phyloP scores from a whole-genome alignment of 2,797 vertebrate species.

The Parotocinclus haroldoi region DNA sequence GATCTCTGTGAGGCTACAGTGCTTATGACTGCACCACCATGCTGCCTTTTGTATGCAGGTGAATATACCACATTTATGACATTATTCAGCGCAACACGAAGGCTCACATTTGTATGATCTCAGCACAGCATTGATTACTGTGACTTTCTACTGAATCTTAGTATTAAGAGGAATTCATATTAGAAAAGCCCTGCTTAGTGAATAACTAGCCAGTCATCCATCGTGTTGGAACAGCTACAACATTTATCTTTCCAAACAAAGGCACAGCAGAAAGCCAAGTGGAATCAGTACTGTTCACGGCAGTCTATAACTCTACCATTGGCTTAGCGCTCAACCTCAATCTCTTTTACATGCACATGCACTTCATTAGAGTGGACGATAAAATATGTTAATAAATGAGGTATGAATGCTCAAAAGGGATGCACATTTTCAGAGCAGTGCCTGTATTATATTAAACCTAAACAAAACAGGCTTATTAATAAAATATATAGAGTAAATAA shows the following conservation, averaged over 20 bases:
- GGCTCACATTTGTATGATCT: not conserved
- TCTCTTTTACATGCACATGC: not conserved
- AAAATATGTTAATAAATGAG: conserved; percentile 31
- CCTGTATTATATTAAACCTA: too few relatives aligned
- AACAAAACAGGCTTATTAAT: too few relatives aligned
- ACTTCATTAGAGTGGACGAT: conserved; percentile 21
- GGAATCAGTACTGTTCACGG: conserved; percentile 58
- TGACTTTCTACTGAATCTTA: too few relatives aligned
- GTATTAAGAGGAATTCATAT: too few relatives aligned
- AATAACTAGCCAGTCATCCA: not conserved
- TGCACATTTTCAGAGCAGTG: not conserved
- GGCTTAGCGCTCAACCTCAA: conserved; percentile 38
- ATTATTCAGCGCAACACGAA: too few relatives aligned
- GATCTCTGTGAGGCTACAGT: too few relatives aligned
- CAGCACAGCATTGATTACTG: not conserved
- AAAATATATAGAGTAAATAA: too few relatives aligned
- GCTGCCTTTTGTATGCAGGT: too few relatives aligned
- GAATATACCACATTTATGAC: too few relatives aligned
- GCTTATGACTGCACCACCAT: too few relatives aligned
- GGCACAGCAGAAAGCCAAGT: conserved; percentile 58
- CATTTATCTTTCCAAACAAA: conserved; percentile 34
- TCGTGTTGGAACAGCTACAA: conserved; percentile 15
- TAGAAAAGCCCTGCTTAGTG: too few relatives aligned
- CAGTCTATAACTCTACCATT: conserved; percentile 52
- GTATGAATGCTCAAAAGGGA: conserved; percentile 22